Evolutionary conservation across 2,113 vertebrate genomes (phyloP).

Genomic region (Theristicus caerulescens): DNA sequence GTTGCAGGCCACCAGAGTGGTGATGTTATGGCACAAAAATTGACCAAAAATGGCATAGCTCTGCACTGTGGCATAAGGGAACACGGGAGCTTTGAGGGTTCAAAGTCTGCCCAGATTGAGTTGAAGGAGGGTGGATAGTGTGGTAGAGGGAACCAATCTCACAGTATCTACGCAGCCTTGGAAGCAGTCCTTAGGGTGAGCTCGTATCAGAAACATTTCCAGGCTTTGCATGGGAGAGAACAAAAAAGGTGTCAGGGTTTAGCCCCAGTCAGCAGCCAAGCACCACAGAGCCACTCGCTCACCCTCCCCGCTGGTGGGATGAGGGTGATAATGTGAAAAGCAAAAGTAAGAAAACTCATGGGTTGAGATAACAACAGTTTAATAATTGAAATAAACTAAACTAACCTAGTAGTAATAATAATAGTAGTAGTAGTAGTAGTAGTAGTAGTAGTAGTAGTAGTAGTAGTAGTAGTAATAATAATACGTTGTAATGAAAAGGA

Average conservation of each 20-base stretch:
- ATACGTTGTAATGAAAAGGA: too few relatives aligned
- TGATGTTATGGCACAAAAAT: background rate
- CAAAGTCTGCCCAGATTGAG: background rate
- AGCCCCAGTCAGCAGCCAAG: too few relatives aligned
- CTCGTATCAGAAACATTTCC: background rate
- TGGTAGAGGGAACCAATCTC: background rate
- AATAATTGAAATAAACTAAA: too few relatives aligned
- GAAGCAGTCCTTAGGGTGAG: background rate
- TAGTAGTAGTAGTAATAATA: too few relatives aligned
- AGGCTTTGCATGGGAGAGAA: background rate
- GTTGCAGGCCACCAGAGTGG: background rate
- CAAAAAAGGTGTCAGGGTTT: background rate
- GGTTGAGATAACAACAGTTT: too few relatives aligned
- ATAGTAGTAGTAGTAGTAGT: too few relatives aligned
- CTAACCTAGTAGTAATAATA: too few relatives aligned
- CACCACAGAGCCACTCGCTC: too few relatives aligned
- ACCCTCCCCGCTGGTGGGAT: too few relatives aligned
- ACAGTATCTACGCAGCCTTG: background rate
- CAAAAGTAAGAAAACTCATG: too few relatives aligned
- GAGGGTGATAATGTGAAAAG: too few relatives aligned
- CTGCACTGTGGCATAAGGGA: background rate
- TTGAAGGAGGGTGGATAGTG: background rate
- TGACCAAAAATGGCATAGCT: accelerated
- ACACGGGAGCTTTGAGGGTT: background rate
- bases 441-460: too few relatives aligned